These are phyloP conservation scores for Plagiodera versicolora DNA, from an alignment of 2,888 invertebrate species.

Conservation along the genomic window DNA sequence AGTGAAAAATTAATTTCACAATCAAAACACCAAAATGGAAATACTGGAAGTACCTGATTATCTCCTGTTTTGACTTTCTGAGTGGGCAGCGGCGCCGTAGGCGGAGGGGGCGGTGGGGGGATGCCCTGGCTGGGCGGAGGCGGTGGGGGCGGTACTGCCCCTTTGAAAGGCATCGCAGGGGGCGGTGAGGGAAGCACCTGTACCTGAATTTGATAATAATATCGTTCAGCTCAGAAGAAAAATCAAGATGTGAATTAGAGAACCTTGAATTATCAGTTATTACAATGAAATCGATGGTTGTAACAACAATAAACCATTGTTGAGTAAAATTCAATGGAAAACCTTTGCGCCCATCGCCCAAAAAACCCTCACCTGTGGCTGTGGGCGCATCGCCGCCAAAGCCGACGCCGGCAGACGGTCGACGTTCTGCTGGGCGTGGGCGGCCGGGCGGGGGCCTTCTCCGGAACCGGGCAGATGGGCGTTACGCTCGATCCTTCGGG, in stretches of 20 bases:
- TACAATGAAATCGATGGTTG: too few relatives aligned
- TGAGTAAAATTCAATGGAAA: too few relatives aligned
- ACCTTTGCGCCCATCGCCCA: too few relatives aligned
- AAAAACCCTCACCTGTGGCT: slow-evolving; percentile 67
- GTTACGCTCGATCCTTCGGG: slow-evolving; percentile 72
- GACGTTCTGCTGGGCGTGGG: slow-evolving; percentile 42
- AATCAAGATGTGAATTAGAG: too few relatives aligned
- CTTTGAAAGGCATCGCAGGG: slow-evolving; percentile 44
- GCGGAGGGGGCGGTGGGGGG: slow-evolving; percentile 58
- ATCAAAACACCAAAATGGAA: too few relatives aligned
- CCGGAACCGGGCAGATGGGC: slow-evolving; percentile 70
- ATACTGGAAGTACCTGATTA: slow-evolving; percentile 56
- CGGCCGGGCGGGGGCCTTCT: slow-evolving; percentile 57
- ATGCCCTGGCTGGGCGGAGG: slow-evolving; percentile 60
- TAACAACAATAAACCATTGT: too few relatives aligned
- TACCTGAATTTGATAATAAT: too few relatives aligned
- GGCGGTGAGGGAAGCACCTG: slow-evolving; percentile 20
- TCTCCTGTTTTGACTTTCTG: slow-evolving; percentile 56
- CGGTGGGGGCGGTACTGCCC: slow-evolving; percentile 47
- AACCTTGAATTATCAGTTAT: too few relatives aligned
- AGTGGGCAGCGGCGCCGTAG: slow-evolving; percentile 61
- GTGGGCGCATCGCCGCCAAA: slow-evolving; percentile 64
- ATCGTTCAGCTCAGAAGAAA: too few relatives aligned
- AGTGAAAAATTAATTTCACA: too few relatives aligned
- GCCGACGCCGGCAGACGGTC: slow-evolving; percentile 64